Base-by-base conservation (phyloP, 2,797 vertebrate genomes). In the Amazonetta brasiliensis region DNA sequence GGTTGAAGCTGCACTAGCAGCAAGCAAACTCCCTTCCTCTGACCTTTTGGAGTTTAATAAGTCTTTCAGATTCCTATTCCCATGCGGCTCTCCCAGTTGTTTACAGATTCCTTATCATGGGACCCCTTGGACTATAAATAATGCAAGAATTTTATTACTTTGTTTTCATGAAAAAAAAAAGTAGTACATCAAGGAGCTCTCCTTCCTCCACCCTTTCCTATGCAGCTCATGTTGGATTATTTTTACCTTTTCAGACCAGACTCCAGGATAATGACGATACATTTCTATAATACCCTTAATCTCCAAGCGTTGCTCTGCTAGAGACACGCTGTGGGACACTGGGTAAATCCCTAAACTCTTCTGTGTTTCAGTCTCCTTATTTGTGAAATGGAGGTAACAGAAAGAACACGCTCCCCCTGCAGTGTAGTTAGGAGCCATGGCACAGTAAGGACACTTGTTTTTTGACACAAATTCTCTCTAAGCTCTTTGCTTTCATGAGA, bases 61-160 rank as follows among this genome's bases (percentile, higher is more conserved):
- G 87, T 90, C 84, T 90, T 94, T 92, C 93, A 94, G 87, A 64
- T 68, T 87, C 55, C 76, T 92, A 22, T 81, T 94, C 95, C 95
- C 93, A 60, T 39, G 95, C 37, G 94, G 91, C 55, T 94, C 66
- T 90, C 81, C 54, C 76, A 83, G 82, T 94, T 97, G 96, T 97
- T 97, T 97, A 96, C 95, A 94, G 79, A 95, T 71, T 95, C 95
- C 94, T 96, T 79, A 90, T 81, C 88, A 87, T 69, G 86, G 89
- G 95, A 97, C 82, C 86, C 91, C 92, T 90, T 26, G 3, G 68
- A 35, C 94, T 96, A 96, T 92, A 97, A 97, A 97, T 96, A 97
- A 92, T 59, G 22, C 58, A 80, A 93, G 90, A 58, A 62, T 69
- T 89, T 89, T 37, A 63, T 72, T 54, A 90, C 92, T 93, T 97